phyloP scores from a whole-genome alignment of 2,888 invertebrate species.

The Diaphora mendica region DNA sequence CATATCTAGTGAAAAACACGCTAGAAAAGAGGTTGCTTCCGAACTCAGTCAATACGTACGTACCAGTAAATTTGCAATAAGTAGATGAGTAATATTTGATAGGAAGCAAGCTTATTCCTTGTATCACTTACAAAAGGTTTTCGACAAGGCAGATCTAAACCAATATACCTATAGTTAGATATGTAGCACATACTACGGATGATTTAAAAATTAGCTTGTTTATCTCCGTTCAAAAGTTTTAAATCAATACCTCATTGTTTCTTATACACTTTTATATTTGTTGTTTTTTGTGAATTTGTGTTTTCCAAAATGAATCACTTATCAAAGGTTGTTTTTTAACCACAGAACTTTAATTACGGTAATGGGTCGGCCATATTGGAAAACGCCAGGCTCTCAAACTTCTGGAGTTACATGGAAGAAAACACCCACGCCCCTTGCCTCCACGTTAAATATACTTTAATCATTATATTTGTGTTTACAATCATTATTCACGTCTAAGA shows the following conservation, averaged over 20 bases:
- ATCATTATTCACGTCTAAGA: constrained; percentile 33
- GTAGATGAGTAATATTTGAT: too few species aligned
- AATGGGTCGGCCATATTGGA: constrained; percentile 39
- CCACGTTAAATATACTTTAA: constrained; percentile 55
- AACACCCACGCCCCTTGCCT: constrained; percentile 52
- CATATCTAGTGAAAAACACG: neutral
- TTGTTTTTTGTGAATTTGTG: too few species aligned
- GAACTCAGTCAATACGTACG: too few species aligned
- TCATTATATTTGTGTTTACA: constrained; percentile 43
- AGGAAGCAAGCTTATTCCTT: too few species aligned
- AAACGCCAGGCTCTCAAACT: constrained; percentile 29
- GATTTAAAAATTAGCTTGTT: too few species aligned
- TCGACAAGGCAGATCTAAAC: too few species aligned
- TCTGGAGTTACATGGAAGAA: constrained; percentile 48
- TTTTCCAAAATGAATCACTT: neutral
- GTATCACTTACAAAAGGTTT: too few species aligned
- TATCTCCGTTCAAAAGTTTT: too few species aligned
- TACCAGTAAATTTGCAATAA: too few species aligned
- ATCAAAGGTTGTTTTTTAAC: neutral
- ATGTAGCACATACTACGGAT: too few species aligned
- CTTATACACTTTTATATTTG: too few species aligned
- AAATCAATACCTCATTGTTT: neutral
- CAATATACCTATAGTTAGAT: too few species aligned
- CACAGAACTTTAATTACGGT: neutral
- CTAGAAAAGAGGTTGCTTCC: neutral